Conservation (phyloP, 2,797 vertebrate species). For the Masticophis lateralis region DNA sequence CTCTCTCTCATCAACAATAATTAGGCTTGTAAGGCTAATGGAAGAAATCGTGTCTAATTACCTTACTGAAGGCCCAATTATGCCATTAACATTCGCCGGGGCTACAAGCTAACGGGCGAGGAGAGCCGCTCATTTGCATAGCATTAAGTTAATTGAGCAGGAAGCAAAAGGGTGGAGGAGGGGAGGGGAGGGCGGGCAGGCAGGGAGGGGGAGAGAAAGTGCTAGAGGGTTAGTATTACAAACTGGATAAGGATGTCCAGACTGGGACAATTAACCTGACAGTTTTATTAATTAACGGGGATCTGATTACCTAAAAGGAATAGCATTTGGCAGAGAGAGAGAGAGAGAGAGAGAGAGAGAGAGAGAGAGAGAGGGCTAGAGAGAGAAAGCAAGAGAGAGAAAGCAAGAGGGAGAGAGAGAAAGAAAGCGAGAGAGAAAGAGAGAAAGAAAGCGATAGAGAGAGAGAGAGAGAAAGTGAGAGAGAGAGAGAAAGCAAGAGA, state of each 20-base stretch:
- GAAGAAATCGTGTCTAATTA: constrained; percentile 85
- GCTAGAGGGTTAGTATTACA: constrained; percentile 85
- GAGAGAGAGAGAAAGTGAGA: too few species aligned
- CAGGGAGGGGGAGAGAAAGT: constrained; percentile 33
- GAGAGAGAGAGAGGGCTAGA: too few species aligned
- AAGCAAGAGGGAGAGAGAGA: neutral
- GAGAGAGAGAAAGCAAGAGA: too few species aligned
- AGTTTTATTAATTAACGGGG: constrained; percentile 95
- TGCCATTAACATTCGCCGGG: constrained; percentile 83
- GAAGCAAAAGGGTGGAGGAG: constrained; percentile 66
- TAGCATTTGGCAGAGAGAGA: constrained; percentile 55
- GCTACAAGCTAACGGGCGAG: constrained; percentile 83
- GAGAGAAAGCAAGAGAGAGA: neutral
- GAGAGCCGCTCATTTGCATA: constrained; percentile 93
- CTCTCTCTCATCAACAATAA: constrained; percentile 75
- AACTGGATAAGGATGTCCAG: constrained; percentile 85
- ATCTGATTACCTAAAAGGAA: constrained; percentile 84
- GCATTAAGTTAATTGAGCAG: constrained; percentile 97
- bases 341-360: neutral
- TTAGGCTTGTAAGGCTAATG: constrained; percentile 86
- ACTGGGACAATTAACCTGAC: constrained; percentile 87
- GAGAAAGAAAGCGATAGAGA: too few species aligned
- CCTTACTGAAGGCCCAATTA: constrained; percentile 93
- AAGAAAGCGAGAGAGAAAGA: too few species aligned
- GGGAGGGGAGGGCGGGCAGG: neutral